Evolutionary conservation across 2,113 vertebrate species (phyloP).

Genomic region (Paradisaea rubra): DNA sequence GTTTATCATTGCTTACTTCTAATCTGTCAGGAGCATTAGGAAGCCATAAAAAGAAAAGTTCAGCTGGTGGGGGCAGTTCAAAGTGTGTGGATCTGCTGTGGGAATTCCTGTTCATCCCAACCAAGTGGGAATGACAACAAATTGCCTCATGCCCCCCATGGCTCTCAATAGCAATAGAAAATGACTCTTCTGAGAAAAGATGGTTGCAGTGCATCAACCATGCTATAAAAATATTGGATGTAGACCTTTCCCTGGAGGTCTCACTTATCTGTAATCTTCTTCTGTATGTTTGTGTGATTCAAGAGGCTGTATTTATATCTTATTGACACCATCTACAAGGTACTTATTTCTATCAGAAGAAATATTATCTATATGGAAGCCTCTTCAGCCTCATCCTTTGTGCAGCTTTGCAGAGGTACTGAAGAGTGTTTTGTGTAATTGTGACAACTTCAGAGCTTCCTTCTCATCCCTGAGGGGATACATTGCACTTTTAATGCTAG

Average conservation of each 20-base stretch:
- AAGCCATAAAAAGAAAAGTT: neutral
- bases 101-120: neutral
- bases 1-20: neutral
- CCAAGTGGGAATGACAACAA: neutral
- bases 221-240: neutral
- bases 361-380: conserved; percentile 2
- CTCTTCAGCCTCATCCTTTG: neutral
- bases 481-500: neutral
- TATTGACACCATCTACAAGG: neutral
- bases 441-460: neutral
- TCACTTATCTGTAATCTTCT: neutral
- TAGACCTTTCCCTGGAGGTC: neutral
- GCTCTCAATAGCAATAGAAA: neutral
- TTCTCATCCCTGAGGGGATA: neutral
- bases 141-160: accelerated
- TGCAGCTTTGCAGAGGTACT: neutral
- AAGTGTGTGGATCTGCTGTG: neutral
- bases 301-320: neutral
- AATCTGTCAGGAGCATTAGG: neutral
- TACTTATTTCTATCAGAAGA: neutral
- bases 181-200: neutral
- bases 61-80: neutral
- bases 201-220: neutral
- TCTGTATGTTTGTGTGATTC: neutral
- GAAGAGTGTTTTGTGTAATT: neutral